Conservation (phyloP, 2,113 vertebrate species). For the Heterotis niloticus region DNA sequence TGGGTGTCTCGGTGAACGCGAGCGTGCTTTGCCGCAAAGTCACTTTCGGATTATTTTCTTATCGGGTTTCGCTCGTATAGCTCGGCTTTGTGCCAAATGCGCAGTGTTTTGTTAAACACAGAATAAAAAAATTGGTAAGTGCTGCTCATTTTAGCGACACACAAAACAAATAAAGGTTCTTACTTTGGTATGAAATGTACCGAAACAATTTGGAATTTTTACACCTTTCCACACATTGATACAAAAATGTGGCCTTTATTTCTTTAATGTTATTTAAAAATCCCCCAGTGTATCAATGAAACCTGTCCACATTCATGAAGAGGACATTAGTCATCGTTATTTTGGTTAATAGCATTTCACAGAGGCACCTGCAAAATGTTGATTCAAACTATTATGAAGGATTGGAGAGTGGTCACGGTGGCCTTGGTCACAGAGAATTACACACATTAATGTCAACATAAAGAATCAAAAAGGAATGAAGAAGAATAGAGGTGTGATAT, state of each 20-base stretch:
- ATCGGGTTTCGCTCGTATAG: background rate
- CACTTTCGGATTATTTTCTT: no score
- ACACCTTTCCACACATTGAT: background rate
- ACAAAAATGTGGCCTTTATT: background rate
- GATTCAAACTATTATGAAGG: slow-evolving; percentile 13
- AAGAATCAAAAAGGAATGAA: slow-evolving; percentile 5
- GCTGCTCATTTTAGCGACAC: background rate
- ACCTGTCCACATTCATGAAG: slow-evolving; percentile 14
- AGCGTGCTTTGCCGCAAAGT: background rate
- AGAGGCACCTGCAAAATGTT: slow-evolving; percentile 10
- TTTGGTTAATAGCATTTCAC: slow-evolving; percentile 20
- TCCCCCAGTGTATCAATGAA: slow-evolving; percentile 1
- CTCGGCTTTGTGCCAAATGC: background rate
- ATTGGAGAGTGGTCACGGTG: background rate
- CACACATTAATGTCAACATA: slow-evolving; percentile 8
- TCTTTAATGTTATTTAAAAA: background rate
- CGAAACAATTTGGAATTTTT: slow-evolving; percentile 5
- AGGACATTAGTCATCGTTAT: slow-evolving; percentile 14
- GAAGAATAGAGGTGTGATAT: background rate
- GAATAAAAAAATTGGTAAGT: background rate
- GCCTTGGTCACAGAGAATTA: background rate
- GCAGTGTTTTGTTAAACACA: background rate
- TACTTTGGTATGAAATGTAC: background rate
- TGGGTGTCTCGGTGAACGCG: slow-evolving; percentile 14
- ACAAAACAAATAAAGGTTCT: background rate